Conservation (phyloP, 1,140 invertebrate species). For the Lucilia cuprina region DNA sequence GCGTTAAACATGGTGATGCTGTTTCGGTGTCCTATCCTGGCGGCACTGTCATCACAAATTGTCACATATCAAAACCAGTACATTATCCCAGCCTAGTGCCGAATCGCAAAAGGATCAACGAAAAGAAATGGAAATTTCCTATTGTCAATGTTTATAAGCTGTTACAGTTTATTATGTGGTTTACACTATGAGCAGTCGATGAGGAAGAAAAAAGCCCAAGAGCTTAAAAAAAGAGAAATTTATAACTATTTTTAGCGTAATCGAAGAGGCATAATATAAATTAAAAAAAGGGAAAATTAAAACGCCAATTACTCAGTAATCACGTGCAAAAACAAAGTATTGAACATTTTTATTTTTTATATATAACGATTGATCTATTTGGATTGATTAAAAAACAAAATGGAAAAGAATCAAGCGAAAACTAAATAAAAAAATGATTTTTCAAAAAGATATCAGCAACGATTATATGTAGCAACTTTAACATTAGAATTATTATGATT, state of each 20-base stretch:
- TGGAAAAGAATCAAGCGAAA: not conserved
- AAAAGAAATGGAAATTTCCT: conserved; percentile 55
- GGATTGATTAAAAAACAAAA: not conserved
- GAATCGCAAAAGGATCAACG: conserved; percentile 36
- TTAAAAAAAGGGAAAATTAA: not conserved
- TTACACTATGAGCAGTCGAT: conserved; percentile 63
- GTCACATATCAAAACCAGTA: conserved; percentile 65
- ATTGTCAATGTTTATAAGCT: conserved; percentile 67
- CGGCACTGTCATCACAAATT: conserved; percentile 67
- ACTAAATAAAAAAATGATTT: not conserved
- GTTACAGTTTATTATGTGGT: conserved; percentile 66
- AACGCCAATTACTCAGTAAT: conserved; percentile 12
- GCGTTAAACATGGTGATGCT: conserved; percentile 51
- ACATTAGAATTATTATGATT: too few species aligned
- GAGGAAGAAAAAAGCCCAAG: not conserved
- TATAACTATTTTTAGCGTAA: not conserved
- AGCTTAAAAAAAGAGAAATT: not conserved
- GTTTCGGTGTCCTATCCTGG: conserved; percentile 49
- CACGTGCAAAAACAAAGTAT: not conserved
- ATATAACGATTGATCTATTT: not conserved
- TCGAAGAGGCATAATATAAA: not conserved
- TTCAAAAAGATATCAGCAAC: not conserved
- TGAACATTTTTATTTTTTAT: not conserved
- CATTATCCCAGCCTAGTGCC: conserved; percentile 66
- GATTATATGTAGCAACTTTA: not conserved